These are phyloP conservation scores for Maconellicoccus hirsutus DNA, from an alignment of 1,140 invertebrate species.

Conservation along the genomic window DNA sequence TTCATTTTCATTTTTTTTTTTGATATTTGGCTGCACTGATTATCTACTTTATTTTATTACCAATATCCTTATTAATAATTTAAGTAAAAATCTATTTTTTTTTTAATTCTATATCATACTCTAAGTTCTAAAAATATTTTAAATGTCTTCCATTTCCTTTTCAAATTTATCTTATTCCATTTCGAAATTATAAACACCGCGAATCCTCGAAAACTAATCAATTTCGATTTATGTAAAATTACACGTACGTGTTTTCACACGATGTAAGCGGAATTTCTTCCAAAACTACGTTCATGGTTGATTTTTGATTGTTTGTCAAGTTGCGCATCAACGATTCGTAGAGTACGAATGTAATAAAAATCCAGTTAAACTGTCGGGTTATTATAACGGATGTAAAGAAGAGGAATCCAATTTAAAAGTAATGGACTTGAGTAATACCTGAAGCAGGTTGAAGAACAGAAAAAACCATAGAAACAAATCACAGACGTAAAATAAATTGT, in stretches of 20 bases:
- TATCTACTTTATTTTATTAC: too few species aligned
- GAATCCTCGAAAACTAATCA: too few species aligned
- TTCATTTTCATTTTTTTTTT: too few species aligned
- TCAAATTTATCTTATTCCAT: too few species aligned
- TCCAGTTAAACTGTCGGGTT: background rate
- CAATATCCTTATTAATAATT: too few species aligned
- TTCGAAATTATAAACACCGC: too few species aligned
- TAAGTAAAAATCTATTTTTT: too few species aligned
- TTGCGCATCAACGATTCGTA: background rate
- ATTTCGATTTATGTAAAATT: too few species aligned
- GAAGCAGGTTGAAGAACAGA: background rate
- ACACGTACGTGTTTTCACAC: background rate
- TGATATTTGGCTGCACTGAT: too few species aligned
- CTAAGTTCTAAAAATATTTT: too few species aligned
- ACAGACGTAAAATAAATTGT: slow-evolving; percentile 17
- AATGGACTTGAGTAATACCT: background rate
- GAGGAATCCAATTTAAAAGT: slow-evolving; percentile 15
- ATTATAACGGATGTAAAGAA: slow-evolving; percentile 12
- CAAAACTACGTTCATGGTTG: slow-evolving; percentile 1
- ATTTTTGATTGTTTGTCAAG: background rate
- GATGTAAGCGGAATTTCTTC: background rate
- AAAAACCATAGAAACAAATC: slow-evolving; percentile 11
- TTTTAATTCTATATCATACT: too few species aligned
- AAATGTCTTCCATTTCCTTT: too few species aligned
- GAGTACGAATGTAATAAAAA: background rate